Conservation (phyloP, 1,140 invertebrate genomes). For the Diachasmimorpha longicaudata region DNA sequence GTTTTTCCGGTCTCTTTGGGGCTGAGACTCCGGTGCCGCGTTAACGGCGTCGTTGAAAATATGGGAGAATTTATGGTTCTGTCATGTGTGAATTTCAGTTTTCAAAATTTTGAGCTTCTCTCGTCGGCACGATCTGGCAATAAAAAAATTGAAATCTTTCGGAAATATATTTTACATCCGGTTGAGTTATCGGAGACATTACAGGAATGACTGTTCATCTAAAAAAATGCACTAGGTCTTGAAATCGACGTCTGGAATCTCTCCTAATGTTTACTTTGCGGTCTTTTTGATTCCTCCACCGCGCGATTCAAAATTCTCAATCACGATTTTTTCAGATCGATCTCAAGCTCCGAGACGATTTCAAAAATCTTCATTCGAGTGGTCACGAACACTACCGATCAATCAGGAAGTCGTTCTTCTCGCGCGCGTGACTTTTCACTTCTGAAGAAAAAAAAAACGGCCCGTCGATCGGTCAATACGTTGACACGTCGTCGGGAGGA, state of each 20-base stretch:
- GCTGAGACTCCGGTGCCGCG: background rate
- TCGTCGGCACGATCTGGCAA: background rate
- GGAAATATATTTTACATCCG: too few species aligned
- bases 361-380: slow-evolving; percentile 24
- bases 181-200: too few species aligned
- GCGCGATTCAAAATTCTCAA: background rate
- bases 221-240: too few species aligned
- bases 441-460: background rate
- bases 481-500: slow-evolving; percentile 36
- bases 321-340: slow-evolving; percentile 57
- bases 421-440: background rate
- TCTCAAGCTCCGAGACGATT: slow-evolving; percentile 34
- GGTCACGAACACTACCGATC: slow-evolving; percentile 24
- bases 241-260: too few species aligned
- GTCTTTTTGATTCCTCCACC: background rate
- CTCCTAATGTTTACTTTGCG: background rate
- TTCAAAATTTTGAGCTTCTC: background rate
- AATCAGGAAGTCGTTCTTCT: background rate
- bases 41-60: background rate
- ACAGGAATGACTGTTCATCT: too few species aligned
- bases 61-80: background rate
- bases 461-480: slow-evolving; percentile 49
- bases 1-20: slow-evolving; percentile 20
- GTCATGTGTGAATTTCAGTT: background rate
- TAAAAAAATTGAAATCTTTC: too few species aligned